Base-by-base conservation (phyloP, 2,888 invertebrate genomes). In the Julus scandinavius region DNA sequence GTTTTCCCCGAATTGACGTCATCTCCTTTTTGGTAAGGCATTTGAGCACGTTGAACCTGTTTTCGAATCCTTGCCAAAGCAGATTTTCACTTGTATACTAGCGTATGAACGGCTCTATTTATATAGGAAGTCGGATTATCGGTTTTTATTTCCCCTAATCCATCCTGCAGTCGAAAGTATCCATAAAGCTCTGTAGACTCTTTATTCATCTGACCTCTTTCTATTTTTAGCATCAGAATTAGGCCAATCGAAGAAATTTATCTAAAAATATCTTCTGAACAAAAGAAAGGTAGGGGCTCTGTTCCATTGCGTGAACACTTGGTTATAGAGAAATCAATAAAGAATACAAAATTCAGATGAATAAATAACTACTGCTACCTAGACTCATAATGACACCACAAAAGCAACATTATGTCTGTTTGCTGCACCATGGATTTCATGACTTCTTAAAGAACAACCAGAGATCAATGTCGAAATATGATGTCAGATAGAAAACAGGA, bases 151-250 rank as follows among this genome's bases (percentile, higher is more conserved):
- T 80, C 38, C 80, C 80, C 13, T 80, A 80, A 80, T 80, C 80
- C 80, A 3, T 38, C 38, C 17, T 15, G 38, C 3, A 11, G 29
- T 38, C 80, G 80, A 72, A n/a, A 29, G 72, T 29, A 72, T n/a
- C 72, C 29, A 13, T 38, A 13, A 29, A 80, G 2, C 72, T 72
- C 72, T 9, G 29, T 63, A 63, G 63, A 29, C 38, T 13, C 38
- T 38, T 80, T 80, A 80, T 80, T 11, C 80, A 80, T 38, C 38
- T 80, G 80, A 80, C 80, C 80, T 80, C 80, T 80, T 80, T 80
- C 80, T 80, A 80, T 80, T 80, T 80, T 80, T 80, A 80, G 80
- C 80, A 80, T 80, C 80, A 80, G 80, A 80, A 38, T 80, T 38
- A 80, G 80, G 80, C 29, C 80, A 80, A 80, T 80, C 38, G 80